Evolutionary conservation across 1,140 invertebrate species (phyloP).

Genomic region (Leptinotarsa defecta): DNA sequence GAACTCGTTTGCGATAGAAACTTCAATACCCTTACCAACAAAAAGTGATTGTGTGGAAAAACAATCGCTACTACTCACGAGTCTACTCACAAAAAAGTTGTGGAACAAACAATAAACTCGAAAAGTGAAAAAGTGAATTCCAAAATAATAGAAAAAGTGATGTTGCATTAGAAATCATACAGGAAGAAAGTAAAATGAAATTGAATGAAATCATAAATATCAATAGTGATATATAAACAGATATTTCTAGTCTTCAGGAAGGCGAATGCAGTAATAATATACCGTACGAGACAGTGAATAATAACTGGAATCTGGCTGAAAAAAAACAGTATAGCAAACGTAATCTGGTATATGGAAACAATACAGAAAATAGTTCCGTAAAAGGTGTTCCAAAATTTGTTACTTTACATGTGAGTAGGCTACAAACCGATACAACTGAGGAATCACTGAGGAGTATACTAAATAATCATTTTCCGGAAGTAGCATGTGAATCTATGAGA

Average conservation of each 20-base stretch:
- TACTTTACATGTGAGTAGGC: too few species aligned
- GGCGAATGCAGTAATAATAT: neutral
- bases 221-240: neutral
- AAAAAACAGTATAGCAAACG: neutral
- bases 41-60: neutral
- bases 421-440: too few species aligned
- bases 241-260: neutral
- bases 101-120: neutral
- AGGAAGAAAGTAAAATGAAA: neutral
- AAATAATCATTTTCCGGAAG: too few species aligned
- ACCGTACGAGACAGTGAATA: neutral
- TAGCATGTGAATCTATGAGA: too few species aligned
- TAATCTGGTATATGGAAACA: slow-evolving; percentile 1
- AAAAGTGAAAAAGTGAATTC: neutral
- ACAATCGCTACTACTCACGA: neutral
- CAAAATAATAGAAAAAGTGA: neutral
- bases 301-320: neutral
- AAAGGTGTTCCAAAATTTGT: too few species aligned
- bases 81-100: neutral
- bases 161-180: neutral
- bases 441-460: too few species aligned
- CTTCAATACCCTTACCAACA: neutral
- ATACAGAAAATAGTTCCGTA: neutral
- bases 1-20: neutral
- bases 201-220: neutral